Base-by-base conservation (phyloP, 2,113 vertebrate species). In the Erythrocercus mccallii region DNA sequence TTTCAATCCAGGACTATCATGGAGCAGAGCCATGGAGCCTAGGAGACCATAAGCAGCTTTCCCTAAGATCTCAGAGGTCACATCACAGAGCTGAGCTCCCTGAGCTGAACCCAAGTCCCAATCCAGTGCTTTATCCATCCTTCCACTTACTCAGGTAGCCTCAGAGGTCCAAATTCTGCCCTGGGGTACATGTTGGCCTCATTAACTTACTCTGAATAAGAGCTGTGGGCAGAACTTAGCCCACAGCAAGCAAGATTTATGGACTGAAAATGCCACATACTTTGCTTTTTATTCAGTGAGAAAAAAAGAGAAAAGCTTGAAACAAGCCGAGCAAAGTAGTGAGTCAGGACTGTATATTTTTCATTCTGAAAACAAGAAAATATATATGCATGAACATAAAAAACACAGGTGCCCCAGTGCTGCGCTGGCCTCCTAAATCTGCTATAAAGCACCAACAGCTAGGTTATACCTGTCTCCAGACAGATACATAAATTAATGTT, bases 291-390 rank as follows among this genome's bases (percentile, higher is more conserved):
- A 91, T 79, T 73, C 95, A 82, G 89, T 0, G 2, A 84, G 61
- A 5, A 53, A 50, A 71, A 83, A 86, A 21, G 57, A 47, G 37
- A 80, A 88, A 90, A 42, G 2, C 70, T 92, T 92, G 65, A 92
- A 95, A 90, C 35, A 62, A 88, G 66, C 58, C 0, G 19, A 94
- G 74, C 30, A 65, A 92, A 92, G 74, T 72, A 92, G 88, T 86
- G 8, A 86, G 94, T 93, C 89, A 89, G 74, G 58, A 69, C 84
- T 82, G 56, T 76, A 35, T 90, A 92, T 82, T 95, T 91, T 90
- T 92, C 91, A 77, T 93, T 91, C 87, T 85, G 87, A 83, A 95
- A 96, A 92, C 87, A 96, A 61, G 87, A 92, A 95, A 88, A 90
- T 89, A 85, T 56, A 87, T 91, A 82, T 77, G 81, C 28, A 47